Percentiles rank a stretch among this genome's conserved stretches.
phyloP scores from a whole-genome alignment of 2,888 invertebrate species.

The Drosophila mimica region DNA sequence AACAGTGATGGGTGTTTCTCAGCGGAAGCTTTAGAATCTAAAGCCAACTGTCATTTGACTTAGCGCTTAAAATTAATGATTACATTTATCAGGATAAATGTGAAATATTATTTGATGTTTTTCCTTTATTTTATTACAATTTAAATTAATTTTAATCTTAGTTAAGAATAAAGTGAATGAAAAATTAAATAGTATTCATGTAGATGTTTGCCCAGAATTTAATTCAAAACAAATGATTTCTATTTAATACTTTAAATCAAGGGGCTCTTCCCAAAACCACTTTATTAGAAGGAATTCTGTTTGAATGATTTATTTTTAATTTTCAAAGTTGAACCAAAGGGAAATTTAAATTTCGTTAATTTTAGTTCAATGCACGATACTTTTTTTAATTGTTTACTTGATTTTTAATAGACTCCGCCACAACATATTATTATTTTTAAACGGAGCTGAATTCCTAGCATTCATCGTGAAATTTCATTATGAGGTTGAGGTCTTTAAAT shows the following conservation, averaged over 20 bases:
- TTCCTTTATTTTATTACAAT: background rate
- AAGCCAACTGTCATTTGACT: background rate
- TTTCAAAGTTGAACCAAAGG: background rate
- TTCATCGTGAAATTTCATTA: background rate
- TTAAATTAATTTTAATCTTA: background rate
- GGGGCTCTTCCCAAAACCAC: background rate
- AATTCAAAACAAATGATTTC: background rate
- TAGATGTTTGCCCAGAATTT: no score
- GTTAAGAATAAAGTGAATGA: no score
- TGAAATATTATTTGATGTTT: background rate
- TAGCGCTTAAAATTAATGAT: no score
- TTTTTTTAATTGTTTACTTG: background rate
- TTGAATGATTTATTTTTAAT: background rate
- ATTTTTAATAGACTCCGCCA: background rate
- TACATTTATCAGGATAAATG: background rate
- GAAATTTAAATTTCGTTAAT: background rate
- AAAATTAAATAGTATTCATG: no score
- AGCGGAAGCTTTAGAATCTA: background rate
- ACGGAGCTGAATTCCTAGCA: background rate
- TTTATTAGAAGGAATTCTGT: background rate
- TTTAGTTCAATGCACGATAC: background rate
- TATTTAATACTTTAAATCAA: background rate
- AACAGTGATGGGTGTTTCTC: constrained; percentile 28
- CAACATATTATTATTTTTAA: background rate
- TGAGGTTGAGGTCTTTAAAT: background rate